phyloP scores from a whole-genome alignment of 2,113 vertebrate species.

The Deroptyus accipitrinus region DNA sequence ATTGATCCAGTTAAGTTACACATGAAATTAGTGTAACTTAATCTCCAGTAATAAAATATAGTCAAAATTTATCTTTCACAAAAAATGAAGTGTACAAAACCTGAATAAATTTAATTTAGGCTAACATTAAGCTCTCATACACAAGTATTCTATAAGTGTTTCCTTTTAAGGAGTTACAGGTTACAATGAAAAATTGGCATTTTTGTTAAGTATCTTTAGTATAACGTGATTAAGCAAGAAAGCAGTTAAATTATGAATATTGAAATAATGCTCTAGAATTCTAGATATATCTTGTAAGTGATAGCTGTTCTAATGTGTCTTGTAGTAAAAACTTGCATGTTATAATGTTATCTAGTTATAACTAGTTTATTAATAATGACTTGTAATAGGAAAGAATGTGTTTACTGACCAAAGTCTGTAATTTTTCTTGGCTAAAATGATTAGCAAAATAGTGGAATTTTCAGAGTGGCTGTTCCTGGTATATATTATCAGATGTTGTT shows the following conservation, averaged over 20 bases:
- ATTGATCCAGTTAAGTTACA: not conserved
- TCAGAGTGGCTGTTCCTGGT: not conserved
- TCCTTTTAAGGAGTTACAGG: not conserved
- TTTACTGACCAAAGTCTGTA: not conserved
- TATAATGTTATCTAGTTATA: not conserved
- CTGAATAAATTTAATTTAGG: not conserved
- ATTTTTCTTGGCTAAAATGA: not conserved
- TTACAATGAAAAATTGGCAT: not conserved
- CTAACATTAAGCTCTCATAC: not conserved
- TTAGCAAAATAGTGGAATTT: not conserved
- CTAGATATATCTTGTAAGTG: not conserved
- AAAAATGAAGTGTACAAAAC: not conserved
- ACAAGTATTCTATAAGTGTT: not conserved
- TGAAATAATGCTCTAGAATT: not conserved
- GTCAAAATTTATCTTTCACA: not conserved
- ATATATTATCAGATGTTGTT: not conserved
- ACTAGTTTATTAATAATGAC: not conserved
- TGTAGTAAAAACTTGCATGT: not conserved
- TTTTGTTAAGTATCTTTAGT: not conserved
- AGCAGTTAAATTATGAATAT: not conserved
- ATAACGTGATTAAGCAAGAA: not conserved
- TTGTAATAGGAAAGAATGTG: not conserved
- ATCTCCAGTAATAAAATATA: not conserved
- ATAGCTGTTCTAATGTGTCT: not conserved
- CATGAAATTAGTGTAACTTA: not conserved